phyloP scores from a whole-genome alignment of 2,113 vertebrate species.

The Emydura subglobosa region DNA sequence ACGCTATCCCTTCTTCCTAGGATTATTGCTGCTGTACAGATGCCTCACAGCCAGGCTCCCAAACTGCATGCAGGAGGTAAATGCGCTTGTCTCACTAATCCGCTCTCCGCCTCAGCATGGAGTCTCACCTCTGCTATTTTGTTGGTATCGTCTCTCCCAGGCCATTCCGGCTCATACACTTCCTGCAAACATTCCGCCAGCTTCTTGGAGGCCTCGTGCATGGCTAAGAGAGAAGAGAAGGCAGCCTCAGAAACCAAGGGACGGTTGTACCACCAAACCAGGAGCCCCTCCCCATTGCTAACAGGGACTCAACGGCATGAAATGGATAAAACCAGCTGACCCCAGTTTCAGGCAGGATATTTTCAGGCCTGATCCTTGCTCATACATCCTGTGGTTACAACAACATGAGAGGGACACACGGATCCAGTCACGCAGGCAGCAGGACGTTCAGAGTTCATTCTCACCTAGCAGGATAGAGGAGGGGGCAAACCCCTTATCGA shows the following conservation, averaged over 20 bases:
- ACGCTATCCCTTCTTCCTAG: background rate
- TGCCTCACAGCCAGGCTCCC: background rate
- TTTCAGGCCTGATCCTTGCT: background rate
- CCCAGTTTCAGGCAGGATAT: background rate
- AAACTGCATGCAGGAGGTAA: background rate
- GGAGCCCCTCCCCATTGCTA: background rate
- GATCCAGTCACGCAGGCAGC: background rate
- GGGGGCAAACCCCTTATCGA: background rate
- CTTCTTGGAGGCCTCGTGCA: slow-evolving; percentile 97
- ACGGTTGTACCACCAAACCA: background rate
- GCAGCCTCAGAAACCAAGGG: slow-evolving; percentile 4
- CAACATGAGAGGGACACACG: background rate
- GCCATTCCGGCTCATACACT: slow-evolving; percentile 96
- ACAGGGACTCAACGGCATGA: background rate
- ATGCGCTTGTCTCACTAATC: background rate
- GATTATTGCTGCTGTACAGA: background rate
- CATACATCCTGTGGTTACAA: background rate
- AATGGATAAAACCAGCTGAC: background rate
- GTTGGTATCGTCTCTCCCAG: slow-evolving; percentile 93
- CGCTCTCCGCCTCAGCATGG: background rate
- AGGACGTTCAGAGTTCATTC: fast-evolving
- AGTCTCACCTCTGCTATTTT: slow-evolving; percentile 90
- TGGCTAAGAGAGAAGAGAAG: slow-evolving; percentile 82
- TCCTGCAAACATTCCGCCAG: slow-evolving; percentile 93
- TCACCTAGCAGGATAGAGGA: background rate